Base-by-base conservation (phyloP, 92 coral and sea anemone genomes). In the Actinernus sp. region DNA sequence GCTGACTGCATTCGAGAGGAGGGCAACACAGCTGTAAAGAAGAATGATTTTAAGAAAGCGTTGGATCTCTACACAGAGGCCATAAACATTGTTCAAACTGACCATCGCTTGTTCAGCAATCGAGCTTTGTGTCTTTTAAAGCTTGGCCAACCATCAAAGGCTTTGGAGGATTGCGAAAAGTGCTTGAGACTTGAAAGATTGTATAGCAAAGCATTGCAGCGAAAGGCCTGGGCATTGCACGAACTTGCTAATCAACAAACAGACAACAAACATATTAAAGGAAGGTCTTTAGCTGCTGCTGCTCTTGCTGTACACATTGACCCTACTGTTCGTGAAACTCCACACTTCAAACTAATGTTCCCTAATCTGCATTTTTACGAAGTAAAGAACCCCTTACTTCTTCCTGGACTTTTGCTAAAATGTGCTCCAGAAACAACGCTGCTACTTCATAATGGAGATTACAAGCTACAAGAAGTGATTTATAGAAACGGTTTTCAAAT, bases 191-290 rank as follows among this genome's bases (percentile, higher is more conserved):
- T 79, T 23, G 39, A 72, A n/a, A 61, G 77, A 27, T 1, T 17
- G 22, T 72, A 56, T 73, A 49, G 43, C 31, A 89, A 89, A 63
- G 96, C 96, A 0, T 37, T 89, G 57, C 59, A 9, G 63, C 78
- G 93, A 2, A 89, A 89, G 34, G 93, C 96, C 2, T 89, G 93
- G 96, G 89, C 96, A 27, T 84, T 89, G 29, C 53, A 24, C 31
- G 63, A 63, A 1, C 76, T 86, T 68, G 23, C 55, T 19, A 1
- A 2, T 7, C 8, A 8, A 9, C 8, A 45, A 9, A 12, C 52
- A 9, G 21, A 45, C 21, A 23, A 45, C 19, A 45, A 45, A 17
- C 38, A 68, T 4, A 61, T 73, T 0, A 1, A 49, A 12, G 65
- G 74, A 10, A 81, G 76, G 49, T 29, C 62, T 3, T 31, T 2